phyloP scores from a whole-genome alignment of 2,113 vertebrate genomes.

The Chaenogobius annularis region DNA sequence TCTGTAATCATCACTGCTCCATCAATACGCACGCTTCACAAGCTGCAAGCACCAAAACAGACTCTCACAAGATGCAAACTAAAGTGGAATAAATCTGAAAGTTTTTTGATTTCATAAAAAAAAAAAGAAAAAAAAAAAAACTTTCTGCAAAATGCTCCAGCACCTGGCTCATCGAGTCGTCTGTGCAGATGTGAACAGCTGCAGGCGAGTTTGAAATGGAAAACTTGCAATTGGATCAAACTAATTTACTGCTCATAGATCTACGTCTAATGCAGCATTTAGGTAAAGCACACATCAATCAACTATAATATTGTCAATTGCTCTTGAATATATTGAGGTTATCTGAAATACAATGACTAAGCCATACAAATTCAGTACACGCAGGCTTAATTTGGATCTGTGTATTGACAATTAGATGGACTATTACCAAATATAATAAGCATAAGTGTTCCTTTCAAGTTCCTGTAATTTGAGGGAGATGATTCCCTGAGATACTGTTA shows the following conservation, averaged over 20 bases:
- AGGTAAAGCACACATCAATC: neutral
- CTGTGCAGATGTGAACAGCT: slow-evolving; percentile 1
- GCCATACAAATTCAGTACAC: no score
- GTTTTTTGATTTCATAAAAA: neutral
- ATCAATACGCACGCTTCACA: neutral
- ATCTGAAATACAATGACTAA: no score
- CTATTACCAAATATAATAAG: no score
- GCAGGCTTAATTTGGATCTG: no score
- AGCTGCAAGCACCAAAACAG: neutral
- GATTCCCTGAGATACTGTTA: no score
- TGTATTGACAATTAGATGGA: no score
- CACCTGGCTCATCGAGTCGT: slow-evolving; percentile 4
- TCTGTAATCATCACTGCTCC: slow-evolving; percentile 7
- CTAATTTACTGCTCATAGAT: neutral
- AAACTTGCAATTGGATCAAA: neutral
- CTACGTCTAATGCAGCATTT: neutral
- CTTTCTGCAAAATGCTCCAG: neutral
- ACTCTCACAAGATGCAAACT: slow-evolving; percentile 7
- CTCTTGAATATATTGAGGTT: no score
- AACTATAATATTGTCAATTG: no score
- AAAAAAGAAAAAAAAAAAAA: neutral
- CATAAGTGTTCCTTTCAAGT: no score
- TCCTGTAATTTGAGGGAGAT: no score
- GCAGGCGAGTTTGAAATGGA: neutral
- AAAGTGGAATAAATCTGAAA: neutral